Evolutionary conservation across 2,888 invertebrate species (phyloP).

Genomic region (Rhingia rostrata): DNA sequence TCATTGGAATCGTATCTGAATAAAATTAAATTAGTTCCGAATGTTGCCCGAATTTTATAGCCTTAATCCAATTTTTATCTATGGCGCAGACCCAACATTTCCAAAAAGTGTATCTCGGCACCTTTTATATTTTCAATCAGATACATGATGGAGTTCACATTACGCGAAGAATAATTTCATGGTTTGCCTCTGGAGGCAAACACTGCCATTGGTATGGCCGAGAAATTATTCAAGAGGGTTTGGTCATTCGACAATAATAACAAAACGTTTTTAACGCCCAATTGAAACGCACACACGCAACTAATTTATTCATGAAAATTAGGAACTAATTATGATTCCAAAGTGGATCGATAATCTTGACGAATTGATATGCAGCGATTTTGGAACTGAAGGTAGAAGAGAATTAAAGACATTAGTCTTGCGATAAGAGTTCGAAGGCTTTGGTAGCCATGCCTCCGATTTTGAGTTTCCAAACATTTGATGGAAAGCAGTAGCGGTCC

Average conservation of each 20-base stretch:
- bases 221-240: conserved; percentile 61
- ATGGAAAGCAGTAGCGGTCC: conserved; percentile 38
- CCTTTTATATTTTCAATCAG: conserved; percentile 37
- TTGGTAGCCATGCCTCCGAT: conserved; percentile 32
- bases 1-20: conserved; percentile 53
- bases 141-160: conserved; percentile 31
- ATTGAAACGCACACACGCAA: conserved; percentile 51
- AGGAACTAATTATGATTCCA: conserved; percentile 25
- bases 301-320: conserved; percentile 43
- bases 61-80: conserved; percentile 65
- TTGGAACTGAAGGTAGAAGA: conserved; percentile 44
- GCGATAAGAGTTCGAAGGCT: background rate
- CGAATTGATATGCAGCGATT: conserved; percentile 28
- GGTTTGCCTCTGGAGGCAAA: conserved; percentile 14
- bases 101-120: conserved; percentile 37
- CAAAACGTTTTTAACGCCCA: conserved; percentile 72
- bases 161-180: conserved; percentile 52
- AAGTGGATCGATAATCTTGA: conserved; percentile 41
- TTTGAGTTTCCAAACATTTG: conserved; percentile 18
- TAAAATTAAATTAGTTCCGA: conserved; percentile 67
- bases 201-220: background rate
- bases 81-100: conserved; percentile 11
- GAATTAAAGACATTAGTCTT: conserved; percentile 39
- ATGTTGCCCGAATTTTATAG: conserved; percentile 34
- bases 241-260: conserved; percentile 66